phyloP scores from a whole-genome alignment of 2,113 vertebrate species.

The Aegotheles bennettii region DNA sequence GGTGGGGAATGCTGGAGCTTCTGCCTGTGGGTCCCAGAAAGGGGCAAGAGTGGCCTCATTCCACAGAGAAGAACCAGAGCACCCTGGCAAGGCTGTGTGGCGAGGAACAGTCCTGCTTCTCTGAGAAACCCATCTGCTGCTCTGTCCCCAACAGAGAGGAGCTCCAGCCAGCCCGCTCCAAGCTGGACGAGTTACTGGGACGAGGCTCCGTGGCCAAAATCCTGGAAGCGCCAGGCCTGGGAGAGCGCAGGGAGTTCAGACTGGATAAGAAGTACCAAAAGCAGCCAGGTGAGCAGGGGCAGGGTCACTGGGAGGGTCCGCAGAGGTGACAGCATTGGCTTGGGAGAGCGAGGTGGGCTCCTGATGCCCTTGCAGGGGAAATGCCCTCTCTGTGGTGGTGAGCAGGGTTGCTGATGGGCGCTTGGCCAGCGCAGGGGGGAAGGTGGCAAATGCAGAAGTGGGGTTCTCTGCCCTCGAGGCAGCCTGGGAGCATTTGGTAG shows the following conservation, averaged over 20 bases:
- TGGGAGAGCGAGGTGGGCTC: rapidly evolving
- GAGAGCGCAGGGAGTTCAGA: slow-evolving; percentile 68
- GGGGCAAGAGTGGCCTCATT: neutral
- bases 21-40: neutral
- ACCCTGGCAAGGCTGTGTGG: neutral
- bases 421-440: rapidly evolving
- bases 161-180: slow-evolving; percentile 74
- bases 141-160: slow-evolving; percentile 43
- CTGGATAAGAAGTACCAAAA: slow-evolving; percentile 60
- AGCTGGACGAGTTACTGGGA: slow-evolving; percentile 84
- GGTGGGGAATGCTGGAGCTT: neutral
- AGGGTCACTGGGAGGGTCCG: neutral
- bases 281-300: slow-evolving; percentile 33
- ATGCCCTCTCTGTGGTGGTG: neutral
- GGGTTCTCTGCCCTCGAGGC: neutral
- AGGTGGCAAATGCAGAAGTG: neutral
- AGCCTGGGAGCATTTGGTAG: neutral
- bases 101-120: neutral
- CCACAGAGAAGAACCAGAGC: neutral
- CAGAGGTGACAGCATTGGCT: neutral
- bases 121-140: neutral
- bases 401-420: neutral
- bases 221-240: slow-evolving; percentile 64
- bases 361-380: neutral
- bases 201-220: slow-evolving; percentile 67